Base-by-base conservation (phyloP, 2,113 vertebrate genomes). In the Nibea albiflora region DNA sequence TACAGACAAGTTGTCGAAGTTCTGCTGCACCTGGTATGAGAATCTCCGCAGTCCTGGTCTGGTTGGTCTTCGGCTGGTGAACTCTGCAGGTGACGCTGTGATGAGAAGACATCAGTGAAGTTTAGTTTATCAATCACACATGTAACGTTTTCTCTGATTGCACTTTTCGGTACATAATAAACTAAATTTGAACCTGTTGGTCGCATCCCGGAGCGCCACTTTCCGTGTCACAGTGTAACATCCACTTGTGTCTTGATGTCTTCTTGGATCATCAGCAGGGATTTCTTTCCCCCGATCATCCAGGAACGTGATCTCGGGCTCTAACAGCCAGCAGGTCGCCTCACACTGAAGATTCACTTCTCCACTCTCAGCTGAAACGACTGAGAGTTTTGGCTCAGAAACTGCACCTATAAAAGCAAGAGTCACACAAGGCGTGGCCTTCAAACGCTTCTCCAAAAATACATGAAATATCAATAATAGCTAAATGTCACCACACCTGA, bases 51-150 rank as follows among this genome's bases (percentile, higher is more conserved):
- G n/a, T 24, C 5, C 65, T 76, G 66, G 53, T 78, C 39, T 42
- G 73, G 39, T 81, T 85, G 22, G 22, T 53, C 14, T 72, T 2
- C 0, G 1, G 10, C 39, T 83, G 76, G 1, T 81, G 22, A 44
- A 85, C 73, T 60, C 65, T 78, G 88, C 88, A 90, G 44, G 63
- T 44, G 28, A 87, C 57, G 1, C 83, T 90, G 73, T 5, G 22
- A 44, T 10, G 10, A 68, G 2, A 54, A 76, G 9, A 39, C 52
- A 16, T 24, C 8, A 9, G 35, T 39, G 2, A 39, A 39, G 35
- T 39, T 42, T 22, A 26, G 15, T 57, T 57, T 17, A 26, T 24
- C 10, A 5, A 42, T 42, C 3, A 42, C 5, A 42, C 31, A 24
- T 17, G 35, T 39, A 9, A 39, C 35, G 35, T 35, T 35, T 35